Evolutionary conservation across 2,113 vertebrate species (phyloP).

Genomic region (Lasiurus cinereus): DNA sequence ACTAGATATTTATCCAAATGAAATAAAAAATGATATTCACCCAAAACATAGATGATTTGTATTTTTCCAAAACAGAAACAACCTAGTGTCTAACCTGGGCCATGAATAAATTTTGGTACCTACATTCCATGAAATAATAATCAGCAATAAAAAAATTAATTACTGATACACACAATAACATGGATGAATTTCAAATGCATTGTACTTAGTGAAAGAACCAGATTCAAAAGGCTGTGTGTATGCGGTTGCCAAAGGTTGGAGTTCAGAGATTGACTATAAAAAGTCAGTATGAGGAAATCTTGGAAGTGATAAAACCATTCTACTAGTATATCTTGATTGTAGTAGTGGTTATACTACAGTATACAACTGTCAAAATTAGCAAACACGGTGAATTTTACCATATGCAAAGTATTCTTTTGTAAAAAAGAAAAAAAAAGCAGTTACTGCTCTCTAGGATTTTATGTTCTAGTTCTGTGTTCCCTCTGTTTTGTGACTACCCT

Average conservation of each 20-base stretch:
- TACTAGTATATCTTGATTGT: not conserved
- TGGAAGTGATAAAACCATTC: not conserved
- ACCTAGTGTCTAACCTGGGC: not conserved
- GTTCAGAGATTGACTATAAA: not conserved
- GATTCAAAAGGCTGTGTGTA: not conserved
- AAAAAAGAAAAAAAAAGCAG: not conserved
- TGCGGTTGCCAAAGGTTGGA: not conserved
- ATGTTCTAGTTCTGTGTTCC: not conserved
- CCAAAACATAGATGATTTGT: not conserved
- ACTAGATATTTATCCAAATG: not conserved
- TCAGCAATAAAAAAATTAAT: not conserved
- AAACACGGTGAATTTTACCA: not conserved
- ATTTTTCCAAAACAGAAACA: not conserved
- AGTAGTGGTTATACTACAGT: not conserved
- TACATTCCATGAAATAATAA: not conserved
- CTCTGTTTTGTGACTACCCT: not conserved
- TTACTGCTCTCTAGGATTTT: not conserved
- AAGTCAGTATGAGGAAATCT: not conserved
- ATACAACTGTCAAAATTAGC: not conserved
- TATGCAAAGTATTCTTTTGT: not conserved
- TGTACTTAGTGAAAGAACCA: not conserved
- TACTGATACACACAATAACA: not conserved
- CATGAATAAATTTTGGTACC: not conserved
- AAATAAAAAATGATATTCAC: slow-evolving; percentile 32
- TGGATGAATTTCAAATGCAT: not conserved